Evolutionary conservation across 2,888 invertebrate species (phyloP), one percentile per base, ranked within the genome.

Genomic region (Lithophane socia): DNA sequence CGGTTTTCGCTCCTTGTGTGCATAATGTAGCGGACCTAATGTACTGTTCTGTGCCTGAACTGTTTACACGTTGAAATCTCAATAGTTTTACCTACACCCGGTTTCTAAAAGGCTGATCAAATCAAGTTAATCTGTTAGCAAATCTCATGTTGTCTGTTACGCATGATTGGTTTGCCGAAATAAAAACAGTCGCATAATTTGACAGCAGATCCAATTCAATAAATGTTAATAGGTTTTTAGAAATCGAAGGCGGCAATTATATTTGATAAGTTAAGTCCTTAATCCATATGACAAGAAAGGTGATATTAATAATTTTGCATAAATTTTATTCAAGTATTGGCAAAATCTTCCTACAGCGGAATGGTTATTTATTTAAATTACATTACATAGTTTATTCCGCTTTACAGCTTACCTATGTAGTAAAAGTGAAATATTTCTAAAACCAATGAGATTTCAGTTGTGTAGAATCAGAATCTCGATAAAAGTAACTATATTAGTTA

Each of bases 401-500:
- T 16, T 37, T 42, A 58, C 16, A 68, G 3, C 42, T 24, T 54
- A 72, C 13, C 12, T 56, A 37, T 37, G 47, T 73, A 80, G 13
- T 24, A 29, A 58, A 58, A 24, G 13, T 8, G 44, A 64, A 56
- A 4, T 54, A 29, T 74, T 75, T 44, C 16, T 58, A 58, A 29
- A 66, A 75, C 58, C 56, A 68, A 37, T 61, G 68, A 60, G 54
- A 79, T 79, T 73, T 73, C 79, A 81, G 47, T 60, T 29, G 71
- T 83, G 44, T 83, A 64, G 42, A 83, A 64, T 73, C 58, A 73
- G 80, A 81, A 81, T 84, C 80, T 84, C 80, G 44, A 69, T 69
- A 60, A 54, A 54, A 77, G 58, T 82, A 58, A 76, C 54, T 77
- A 77, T 21, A 79, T 83, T 77, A 83, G 78, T 83, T 64, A 83